phyloP scores from a whole-genome alignment of 2,888 invertebrate genomes.

The Brachypterus glaber region DNA sequence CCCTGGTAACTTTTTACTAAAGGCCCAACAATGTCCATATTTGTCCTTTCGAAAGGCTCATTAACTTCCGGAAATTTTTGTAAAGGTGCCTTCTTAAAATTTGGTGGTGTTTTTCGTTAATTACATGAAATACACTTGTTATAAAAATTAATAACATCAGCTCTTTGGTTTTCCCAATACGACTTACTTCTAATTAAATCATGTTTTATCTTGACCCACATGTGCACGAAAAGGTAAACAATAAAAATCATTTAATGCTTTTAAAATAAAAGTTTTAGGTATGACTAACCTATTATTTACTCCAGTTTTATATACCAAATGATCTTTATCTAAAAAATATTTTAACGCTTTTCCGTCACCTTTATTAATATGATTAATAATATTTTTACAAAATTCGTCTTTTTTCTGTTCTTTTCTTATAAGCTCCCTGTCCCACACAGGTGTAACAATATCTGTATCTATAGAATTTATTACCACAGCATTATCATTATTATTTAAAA shows the following conservation, averaged over 20 bases:
- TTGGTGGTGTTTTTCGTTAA: constrained; percentile 17
- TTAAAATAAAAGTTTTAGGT: constrained; percentile 8
- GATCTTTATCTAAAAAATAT: background rate
- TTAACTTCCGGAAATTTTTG: constrained; percentile 15
- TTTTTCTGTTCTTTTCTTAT: constrained; percentile 1
- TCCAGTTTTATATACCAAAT: background rate
- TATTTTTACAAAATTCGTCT: constrained; percentile 5
- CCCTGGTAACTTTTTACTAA: constrained; percentile 14
- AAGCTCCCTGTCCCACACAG: constrained; percentile 2
- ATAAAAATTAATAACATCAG: constrained; percentile 18
- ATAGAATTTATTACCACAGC: background rate
- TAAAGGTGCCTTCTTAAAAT: constrained; percentile 14
- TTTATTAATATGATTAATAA: background rate
- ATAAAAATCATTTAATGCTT: constrained; percentile 19
- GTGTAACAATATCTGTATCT: background rate
- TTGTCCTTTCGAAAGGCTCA: constrained; percentile 17
- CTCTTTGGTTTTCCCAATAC: constrained; percentile 20
- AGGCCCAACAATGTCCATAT: constrained; percentile 24
- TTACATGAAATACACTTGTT: constrained; percentile 19
- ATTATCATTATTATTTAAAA: background rate
- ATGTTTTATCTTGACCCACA: constrained; percentile 24
- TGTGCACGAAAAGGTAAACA: constrained; percentile 23
- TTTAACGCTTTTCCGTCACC: background rate
- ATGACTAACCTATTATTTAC: constrained; percentile 7
- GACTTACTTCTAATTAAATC: constrained; percentile 7